Conservation (phyloP, 2,888 invertebrate species). For the Sesamia inferens region DNA sequence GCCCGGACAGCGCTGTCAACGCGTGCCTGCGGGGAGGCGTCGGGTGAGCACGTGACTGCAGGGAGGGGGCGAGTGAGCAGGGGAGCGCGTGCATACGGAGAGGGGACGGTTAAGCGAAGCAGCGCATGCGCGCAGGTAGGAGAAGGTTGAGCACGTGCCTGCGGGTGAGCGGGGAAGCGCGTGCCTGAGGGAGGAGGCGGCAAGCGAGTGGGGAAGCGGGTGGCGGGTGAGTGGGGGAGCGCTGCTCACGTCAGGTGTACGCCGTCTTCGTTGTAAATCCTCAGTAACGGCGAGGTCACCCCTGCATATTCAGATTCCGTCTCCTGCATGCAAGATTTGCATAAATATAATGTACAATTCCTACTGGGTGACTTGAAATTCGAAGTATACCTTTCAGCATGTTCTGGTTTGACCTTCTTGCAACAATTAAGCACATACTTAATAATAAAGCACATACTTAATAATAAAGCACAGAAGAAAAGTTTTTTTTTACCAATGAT, state of each 20-base stretch:
- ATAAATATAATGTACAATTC: not conserved
- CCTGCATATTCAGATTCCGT: slow-evolving; percentile 80
- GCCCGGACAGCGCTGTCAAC: slow-evolving; percentile 57
- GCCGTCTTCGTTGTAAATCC: slow-evolving; percentile 79
- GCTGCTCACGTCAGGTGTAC: slow-evolving; percentile 78
- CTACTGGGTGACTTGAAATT: not conserved
- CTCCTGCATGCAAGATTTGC: slow-evolving; percentile 67
- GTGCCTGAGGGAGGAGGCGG: too few species aligned
- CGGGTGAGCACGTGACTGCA: slow-evolving; percentile 66
- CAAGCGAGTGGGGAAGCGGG: too few species aligned
- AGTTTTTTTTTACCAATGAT: too few species aligned
- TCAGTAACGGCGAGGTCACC: slow-evolving; percentile 76
- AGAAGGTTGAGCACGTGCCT: too few species aligned
- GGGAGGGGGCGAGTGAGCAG: slow-evolving; percentile 59
- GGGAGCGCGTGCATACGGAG: slow-evolving; percentile 64
- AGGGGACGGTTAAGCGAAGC: slow-evolving; percentile 53
- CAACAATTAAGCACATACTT: not conserved
- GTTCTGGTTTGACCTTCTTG: not conserved
- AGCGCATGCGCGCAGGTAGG: too few species aligned
- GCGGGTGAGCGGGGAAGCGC: too few species aligned
- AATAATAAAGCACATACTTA: not conserved
- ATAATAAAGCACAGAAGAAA: too few species aligned
- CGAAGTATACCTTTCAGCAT: not conserved
- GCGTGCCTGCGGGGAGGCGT: slow-evolving; percentile 65
- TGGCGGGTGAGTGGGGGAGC: too few species aligned